Percentiles rank a stretch among this genome's conserved stretches.
Evolutionary conservation across 2,113 vertebrate species (phyloP).

Genomic region (Pollachius pollachius): DNA sequence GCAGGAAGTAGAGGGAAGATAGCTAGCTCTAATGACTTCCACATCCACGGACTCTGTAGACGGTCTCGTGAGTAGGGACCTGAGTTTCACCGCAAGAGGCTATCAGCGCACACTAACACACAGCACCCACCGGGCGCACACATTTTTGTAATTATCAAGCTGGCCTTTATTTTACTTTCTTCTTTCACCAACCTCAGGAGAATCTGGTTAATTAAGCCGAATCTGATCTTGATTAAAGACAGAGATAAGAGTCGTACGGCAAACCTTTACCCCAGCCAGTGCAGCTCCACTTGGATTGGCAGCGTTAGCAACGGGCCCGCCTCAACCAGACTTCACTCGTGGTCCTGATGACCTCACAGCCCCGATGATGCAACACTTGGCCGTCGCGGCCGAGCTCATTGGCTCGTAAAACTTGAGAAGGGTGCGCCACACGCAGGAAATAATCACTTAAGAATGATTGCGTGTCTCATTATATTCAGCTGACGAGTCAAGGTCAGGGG

Average conservation of each 20-base stretch:
- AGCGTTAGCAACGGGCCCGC: conserved; percentile 27
- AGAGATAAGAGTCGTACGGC: conserved; percentile 41
- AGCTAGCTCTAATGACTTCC: not conserved
- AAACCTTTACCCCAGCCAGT: conserved; percentile 25
- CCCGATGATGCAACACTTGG: conserved; percentile 55
- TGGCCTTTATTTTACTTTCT: conserved; percentile 6
- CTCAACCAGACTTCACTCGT: conserved; percentile 5
- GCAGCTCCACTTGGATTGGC: conserved; percentile 16
- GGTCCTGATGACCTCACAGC: conserved; percentile 16
- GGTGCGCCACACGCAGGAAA: conserved; percentile 49
- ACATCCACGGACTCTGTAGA: not conserved
- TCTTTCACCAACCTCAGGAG: conserved; percentile 34
- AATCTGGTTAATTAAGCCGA: conserved; percentile 46
- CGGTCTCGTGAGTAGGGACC: not conserved
- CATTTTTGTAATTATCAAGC: conserved; percentile 38
- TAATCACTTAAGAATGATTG: conserved; percentile 54
- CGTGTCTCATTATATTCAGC: conserved; percentile 55
- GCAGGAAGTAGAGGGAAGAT: not conserved
- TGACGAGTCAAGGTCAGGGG: conserved; percentile 51
- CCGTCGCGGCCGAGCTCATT: conserved; percentile 50
- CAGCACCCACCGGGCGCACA: conserved; percentile 34
- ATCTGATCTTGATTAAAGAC: conserved; percentile 46
- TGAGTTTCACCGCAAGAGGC: not conserved
- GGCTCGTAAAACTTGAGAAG: conserved; percentile 36
- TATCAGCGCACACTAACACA: conserved; percentile 20